Evolutionary conservation across 2,888 invertebrate species (phyloP), one percentile per base, ranked within the genome.

Genomic region (Trachelus iudaicus): DNA sequence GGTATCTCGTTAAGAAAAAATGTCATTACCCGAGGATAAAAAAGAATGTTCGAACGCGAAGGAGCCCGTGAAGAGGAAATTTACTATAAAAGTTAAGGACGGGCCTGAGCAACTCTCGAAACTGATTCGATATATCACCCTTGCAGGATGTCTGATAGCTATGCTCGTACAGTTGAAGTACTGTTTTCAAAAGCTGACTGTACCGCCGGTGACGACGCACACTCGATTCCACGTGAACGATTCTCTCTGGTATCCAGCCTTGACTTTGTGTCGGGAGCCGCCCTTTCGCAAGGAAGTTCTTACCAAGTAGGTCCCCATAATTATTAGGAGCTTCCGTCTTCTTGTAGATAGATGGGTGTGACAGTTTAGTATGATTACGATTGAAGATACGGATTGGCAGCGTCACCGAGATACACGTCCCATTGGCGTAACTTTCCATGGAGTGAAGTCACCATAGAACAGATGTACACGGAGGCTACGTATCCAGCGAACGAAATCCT

Each of bases 221-320:
- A 94, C 95, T 0, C 94, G 94, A 85, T 95, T 95, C 81, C 93
- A 93, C 83, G 93, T 95, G 78, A 95, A 95, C 88, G 93, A 94
- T 40, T 94, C 94, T 0, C 92, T 96, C 76, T 90, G 92, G 82
- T 95, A 95, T 90, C 95, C 96, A 0, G 94, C 95, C 73, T 87
- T 96, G 0, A 96, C 95, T 0, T 92, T 96, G 82, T 96, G 96
- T 83, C 92, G 94, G 34, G 94, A 94, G 78, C 95, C 95, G 0
- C 92, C 94, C 0, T 95, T 79, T 34, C 75, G 78, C 40, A 33
- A 12, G 31, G 74, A 75, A 73, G 75, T 78, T 12, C 56, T 78
- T 13, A 4, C 23, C 35, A 78, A 76, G 78, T 78, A 35, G 75
- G 76, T 15, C 9, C 23, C 23, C 2, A 56, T 23, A 56, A 56